Evolutionary conservation across 2,113 vertebrate species (phyloP), one percentile per base, ranked within the genome.

Genomic region (Prochilodus magdalenae): DNA sequence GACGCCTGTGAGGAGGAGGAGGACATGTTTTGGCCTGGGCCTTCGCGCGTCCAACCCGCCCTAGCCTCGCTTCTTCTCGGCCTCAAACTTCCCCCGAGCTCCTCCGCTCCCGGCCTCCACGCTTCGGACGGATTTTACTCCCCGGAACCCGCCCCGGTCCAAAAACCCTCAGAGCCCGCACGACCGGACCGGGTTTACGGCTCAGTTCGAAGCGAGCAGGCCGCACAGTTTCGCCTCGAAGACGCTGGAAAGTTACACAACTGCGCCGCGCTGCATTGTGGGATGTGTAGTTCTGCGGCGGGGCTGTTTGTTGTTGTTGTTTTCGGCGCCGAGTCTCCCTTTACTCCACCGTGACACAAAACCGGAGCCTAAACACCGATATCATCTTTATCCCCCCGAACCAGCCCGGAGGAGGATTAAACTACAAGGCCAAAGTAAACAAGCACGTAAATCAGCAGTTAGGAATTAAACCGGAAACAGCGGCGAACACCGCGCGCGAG

Each of bases 1-100:
- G 95, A 95, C 77, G 95, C 94, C 92, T 95, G 93, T 70, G 94
- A 94, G 33, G 94, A 95, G 33, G 94, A 95, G 62, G 94, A 90
- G 84, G 92, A 93, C 93, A 96, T 95, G 89, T 93, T 93, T 90
- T 60, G 53, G 20, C 2, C 22, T 26, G 57, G 57, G 57, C 57
- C 57, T 60, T 4, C 22, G 57, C 24, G 57, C 20, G 53, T 55
- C 18, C 53, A 20, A 22, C 53, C 16, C 53, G 53, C 53, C 1
- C 53, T 20, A 20, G 20, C 53, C 53, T 20, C 53, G 53, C 53
- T 55, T 55, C 53, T 20, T 55, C 53, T 55, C 20, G 53, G 16
- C 53, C 20, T 55, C 53, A 4, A 3, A 22, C 53, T 55, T 22
- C 18, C 5, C 5, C 20, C 51, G 16, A 49, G 20, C 18, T 55